These are phyloP conservation scores for Prenolepis imparis DNA, from an alignment of 2,888 invertebrate genomes.

Conservation along the genomic window DNA sequence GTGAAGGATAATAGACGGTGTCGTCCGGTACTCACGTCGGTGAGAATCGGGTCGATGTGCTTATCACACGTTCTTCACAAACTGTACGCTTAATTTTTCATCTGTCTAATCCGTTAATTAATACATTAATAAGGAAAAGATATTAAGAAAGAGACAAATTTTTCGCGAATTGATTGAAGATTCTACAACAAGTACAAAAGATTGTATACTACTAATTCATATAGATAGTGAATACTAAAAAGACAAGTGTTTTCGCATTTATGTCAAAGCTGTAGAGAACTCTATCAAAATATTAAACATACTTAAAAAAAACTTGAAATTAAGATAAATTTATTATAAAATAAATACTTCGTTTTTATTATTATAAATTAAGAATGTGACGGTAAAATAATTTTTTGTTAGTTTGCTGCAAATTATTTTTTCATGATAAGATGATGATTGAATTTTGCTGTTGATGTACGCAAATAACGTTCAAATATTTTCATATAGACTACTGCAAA, in stretches of 20 bases:
- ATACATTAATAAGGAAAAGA: conserved; percentile 44
- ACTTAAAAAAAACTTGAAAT: background rate
- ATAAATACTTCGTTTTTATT: background rate
- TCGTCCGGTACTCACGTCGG: conserved; percentile 51
- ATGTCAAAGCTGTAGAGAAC: background rate
- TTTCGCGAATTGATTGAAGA: conserved; percentile 9
- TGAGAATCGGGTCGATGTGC: conserved; percentile 55
- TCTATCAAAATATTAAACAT: conserved; percentile 2
- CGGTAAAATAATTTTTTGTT: background rate
- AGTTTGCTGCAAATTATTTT: background rate
- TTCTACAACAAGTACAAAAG: background rate
- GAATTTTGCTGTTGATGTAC: background rate
- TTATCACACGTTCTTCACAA: conserved; percentile 49
- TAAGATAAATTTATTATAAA: background rate
- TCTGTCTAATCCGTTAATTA: conserved; percentile 45
- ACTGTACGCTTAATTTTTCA: conserved; percentile 34
- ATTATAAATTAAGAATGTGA: background rate
- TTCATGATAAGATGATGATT: background rate
- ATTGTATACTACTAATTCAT: background rate
- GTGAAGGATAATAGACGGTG: conserved; percentile 49
- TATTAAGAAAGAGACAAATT: conserved; percentile 19
- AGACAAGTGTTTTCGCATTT: background rate
- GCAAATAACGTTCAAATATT: conserved; percentile 6
- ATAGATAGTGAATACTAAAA: background rate
- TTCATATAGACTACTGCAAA: background rate